These are phyloP conservation scores for Dipodomys ordii DNA, from an alignment of 2,113 vertebrate species.

Conservation along the genomic window DNA sequence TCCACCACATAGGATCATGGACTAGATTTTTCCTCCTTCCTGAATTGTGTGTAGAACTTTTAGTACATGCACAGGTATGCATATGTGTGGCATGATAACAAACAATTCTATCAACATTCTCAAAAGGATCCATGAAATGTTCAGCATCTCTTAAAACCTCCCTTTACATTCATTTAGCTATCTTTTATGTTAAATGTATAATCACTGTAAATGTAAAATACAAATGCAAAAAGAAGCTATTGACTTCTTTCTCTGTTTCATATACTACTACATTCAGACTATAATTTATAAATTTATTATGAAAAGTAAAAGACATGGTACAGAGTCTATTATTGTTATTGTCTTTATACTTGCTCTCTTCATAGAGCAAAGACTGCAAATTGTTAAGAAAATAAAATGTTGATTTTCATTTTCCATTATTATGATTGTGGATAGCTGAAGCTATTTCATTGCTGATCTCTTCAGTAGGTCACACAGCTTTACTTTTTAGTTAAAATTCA, in stretches of 20 bases:
- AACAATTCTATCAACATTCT: neutral
- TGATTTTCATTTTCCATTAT: neutral
- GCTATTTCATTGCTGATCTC: conserved; percentile 20
- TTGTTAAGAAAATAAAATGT: neutral
- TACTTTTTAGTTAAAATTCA: conserved; percentile 26
- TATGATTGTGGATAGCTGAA: neutral
- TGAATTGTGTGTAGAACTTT: neutral
- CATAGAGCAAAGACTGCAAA: neutral
- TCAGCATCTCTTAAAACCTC: neutral
- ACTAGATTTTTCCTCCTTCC: neutral
- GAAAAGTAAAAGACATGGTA: neutral
- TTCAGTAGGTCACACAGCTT: neutral
- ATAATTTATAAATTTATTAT: neutral
- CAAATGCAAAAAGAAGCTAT: too few species aligned
- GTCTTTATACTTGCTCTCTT: neutral
- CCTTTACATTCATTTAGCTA: neutral
- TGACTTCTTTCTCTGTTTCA: too few species aligned
- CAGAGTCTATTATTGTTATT: neutral
- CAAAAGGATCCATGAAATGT: neutral
- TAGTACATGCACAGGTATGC: neutral
- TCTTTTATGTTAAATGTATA: neutral
- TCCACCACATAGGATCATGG: neutral
- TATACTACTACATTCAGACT: neutral
- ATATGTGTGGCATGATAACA: neutral
- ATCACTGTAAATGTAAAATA: too few species aligned